Base-by-base conservation (phyloP, 2,113 vertebrate genomes). In the Carassius auratus region DNA sequence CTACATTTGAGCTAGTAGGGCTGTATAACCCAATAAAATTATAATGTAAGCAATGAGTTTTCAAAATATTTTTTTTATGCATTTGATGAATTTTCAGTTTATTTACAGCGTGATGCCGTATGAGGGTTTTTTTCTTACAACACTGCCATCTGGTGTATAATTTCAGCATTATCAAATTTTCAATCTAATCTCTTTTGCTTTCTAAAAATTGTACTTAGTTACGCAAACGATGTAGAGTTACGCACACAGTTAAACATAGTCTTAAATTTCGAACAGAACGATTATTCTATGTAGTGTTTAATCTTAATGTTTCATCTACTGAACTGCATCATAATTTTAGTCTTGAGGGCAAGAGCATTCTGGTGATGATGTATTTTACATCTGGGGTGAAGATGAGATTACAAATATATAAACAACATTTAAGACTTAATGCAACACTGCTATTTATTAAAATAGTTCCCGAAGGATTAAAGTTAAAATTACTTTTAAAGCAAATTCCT, bases 81-180 rank as follows among this genome's bases (percentile, higher is more conserved):
- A 21, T 42, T n/a, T 71, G 36, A 38, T 42, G 17, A 1, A 23
- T 74, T 23, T 74, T 23, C 21, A 8, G 23, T 21, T 23, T 74
- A 30, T 69, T 19, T 69, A 30, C 0, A 68, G 4, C 66, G 30
- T 36, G 1, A 38, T 42, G 30, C 30, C 2, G 33, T 5, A 69
- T 8, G 21, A 75, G 12, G 12, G 36, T 9, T 61, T 45, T 45
- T 62, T 80, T 64, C 13, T 17, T 30, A 48, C 73, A 52, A 36
- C 62, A 85, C 84, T 88, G 84, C 84, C 87, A 68, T 23, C 87
- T 88, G 15, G 84, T 83, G 87, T 83, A 33, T 17, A 15, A 48
- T 48, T 23, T 50, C 1, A n/a, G 9, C 19, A 33, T 17, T 1
- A 36, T 36, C 14, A 68, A 8, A 3, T 69, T 69, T 8, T 45